These are phyloP conservation scores for Sebastes steindachneri DNA, from an alignment of 2,797 vertebrate genomes.

Conservation along the genomic window DNA sequence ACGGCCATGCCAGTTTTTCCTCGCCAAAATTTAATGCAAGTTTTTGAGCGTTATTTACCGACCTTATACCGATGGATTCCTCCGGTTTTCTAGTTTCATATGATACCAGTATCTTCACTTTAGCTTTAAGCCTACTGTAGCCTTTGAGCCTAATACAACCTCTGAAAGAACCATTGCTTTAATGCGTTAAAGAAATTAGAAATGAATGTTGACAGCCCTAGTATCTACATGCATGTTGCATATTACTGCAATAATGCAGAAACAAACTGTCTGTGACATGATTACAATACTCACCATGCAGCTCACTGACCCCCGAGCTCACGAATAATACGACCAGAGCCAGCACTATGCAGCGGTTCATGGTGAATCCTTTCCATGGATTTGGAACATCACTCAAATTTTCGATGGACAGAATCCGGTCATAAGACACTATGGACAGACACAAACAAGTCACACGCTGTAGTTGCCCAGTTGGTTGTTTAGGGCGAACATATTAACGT, in stretches of 20 bases:
- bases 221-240: neutral
- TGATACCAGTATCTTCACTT: too few species aligned
- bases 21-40: accelerated
- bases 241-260: neutral
- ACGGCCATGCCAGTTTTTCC: too few species aligned
- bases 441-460: neutral
- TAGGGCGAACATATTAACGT: neutral
- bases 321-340: conserved; percentile 87
- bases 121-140: too few species aligned
- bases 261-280: neutral
- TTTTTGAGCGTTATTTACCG: too few species aligned
- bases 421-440: conserved; percentile 77
- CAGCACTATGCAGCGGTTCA: conserved; percentile 91
- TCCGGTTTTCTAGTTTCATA: too few species aligned
- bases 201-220: too few species aligned
- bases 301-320: conserved; percentile 88
- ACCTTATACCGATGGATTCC: too few species aligned
- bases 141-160: too few species aligned
- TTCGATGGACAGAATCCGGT: conserved; percentile 76
- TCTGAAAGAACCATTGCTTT: too few species aligned
- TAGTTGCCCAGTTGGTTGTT: neutral
- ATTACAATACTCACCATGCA: conserved; percentile 85
- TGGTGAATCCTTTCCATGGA: conserved; percentile 90
- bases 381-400: conserved; percentile 80
- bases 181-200: too few species aligned